Evolutionary conservation across 2,797 vertebrate genomes (phyloP).

Genomic region (Oreochromis mossambicus): DNA sequence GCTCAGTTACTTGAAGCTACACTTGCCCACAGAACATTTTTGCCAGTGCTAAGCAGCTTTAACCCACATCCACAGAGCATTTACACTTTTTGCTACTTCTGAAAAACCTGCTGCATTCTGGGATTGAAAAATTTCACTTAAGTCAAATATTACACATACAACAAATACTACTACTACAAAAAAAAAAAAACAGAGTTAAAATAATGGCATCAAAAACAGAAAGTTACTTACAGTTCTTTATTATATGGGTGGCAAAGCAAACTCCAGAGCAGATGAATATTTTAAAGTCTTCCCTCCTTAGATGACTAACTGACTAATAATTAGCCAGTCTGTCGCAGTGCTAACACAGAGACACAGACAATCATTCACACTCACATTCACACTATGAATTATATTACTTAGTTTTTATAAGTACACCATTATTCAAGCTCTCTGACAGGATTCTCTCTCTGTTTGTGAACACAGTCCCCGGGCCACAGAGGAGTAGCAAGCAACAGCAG

Average conservation of each 20-base stretch:
- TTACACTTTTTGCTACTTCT: not conserved
- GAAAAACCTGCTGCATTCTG: not conserved
- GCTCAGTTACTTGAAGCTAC: not conserved
- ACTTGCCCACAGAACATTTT: not conserved
- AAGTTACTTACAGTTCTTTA: not conserved
- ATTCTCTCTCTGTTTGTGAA: not conserved
- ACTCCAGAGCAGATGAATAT: not conserved
- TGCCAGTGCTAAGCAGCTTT: not conserved
- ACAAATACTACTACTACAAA: not conserved
- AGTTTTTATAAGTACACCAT: not conserved
- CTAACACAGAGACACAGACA: not conserved
- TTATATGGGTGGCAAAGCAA: not conserved
- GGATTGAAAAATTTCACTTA: not conserved
- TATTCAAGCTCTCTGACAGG: not conserved
- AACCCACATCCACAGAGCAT: not conserved
- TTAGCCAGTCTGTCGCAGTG: not conserved
- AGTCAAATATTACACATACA: not conserved
- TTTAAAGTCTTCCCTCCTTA: not conserved
- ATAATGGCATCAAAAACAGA: not conserved
- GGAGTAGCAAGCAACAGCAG: not conserved
- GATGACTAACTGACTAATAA: not conserved
- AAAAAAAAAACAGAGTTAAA: not conserved
- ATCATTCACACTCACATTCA: not conserved
- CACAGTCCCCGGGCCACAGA: not conserved
- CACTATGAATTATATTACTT: not conserved